phyloP scores from a whole-genome alignment of 2,888 invertebrate species.

The Halocaridina rubra region DNA sequence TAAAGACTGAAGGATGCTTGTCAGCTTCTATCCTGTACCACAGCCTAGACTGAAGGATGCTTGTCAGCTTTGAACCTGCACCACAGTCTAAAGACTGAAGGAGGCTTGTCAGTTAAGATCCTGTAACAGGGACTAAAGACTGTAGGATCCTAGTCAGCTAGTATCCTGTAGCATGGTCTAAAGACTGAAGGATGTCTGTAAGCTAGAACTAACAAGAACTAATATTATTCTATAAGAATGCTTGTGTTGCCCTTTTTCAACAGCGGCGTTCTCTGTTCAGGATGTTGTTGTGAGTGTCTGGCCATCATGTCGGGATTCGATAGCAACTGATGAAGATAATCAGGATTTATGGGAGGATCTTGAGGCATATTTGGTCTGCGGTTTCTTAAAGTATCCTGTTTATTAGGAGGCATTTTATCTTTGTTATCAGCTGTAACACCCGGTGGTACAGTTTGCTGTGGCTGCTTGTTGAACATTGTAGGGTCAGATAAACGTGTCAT shows the following conservation, averaged over 20 bases:
- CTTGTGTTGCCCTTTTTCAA: slow-evolving; percentile 46
- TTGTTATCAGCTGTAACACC: slow-evolving; percentile 3
- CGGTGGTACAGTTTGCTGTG: background rate
- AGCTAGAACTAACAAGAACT: no score
- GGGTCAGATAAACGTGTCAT: slow-evolving; percentile 45
- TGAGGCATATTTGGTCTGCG: slow-evolving; percentile 39
- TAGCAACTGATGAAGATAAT: slow-evolving; percentile 55
- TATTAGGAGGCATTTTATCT: slow-evolving; percentile 34
- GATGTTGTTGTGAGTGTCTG: slow-evolving; percentile 32
- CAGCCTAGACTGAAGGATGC: no score
- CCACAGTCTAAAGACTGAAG: no score
- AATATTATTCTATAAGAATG: slow-evolving; percentile 45
- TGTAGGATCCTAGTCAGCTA: no score
- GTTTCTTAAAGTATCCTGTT: slow-evolving; percentile 31
- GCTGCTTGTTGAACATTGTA: slow-evolving; percentile 1
- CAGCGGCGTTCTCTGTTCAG: slow-evolving; percentile 41
- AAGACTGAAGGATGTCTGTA: no score
- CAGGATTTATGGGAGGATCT: slow-evolving; percentile 60
- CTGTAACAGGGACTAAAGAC: no score
- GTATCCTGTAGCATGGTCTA: no score
- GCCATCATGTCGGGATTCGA: slow-evolving; percentile 44
- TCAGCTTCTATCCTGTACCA: no score
- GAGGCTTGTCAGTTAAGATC: no score
- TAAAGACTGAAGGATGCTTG: no score
- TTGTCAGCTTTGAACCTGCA: no score